Base-by-base conservation (phyloP, 2,888 invertebrate species). In the Camptogramma bilineatum region DNA sequence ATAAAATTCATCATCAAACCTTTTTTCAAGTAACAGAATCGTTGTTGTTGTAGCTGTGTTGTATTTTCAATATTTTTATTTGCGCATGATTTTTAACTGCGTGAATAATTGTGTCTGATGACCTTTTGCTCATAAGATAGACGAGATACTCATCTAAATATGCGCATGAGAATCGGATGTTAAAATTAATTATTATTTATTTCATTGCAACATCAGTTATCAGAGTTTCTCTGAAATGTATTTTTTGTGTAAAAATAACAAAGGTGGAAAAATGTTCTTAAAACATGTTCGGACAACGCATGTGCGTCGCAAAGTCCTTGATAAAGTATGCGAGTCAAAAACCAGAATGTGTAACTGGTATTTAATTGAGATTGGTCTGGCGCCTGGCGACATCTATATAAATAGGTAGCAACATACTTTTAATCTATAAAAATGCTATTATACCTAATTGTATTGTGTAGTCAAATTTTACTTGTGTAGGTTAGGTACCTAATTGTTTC, bases 301-400 rank as follows among this genome's bases (percentile, higher is more conserved):
- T 54, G 21, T 18, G 53, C 48, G 39, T 54, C 39, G n/a, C n/a
- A 51, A 51, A 44, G 59, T 51, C 63, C 68, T 63, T 68, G 66
- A 58, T 57, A 46, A 62, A 62, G 48, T 39, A 64, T 61, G 52
- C 52, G 52, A 58, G 52, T 39, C 57, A 28, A 68, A 46, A 71
- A 70, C 66, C 70, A 54, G 70, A 65, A 60, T 61, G 48, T 44
- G 47, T 51, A 66, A 65, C 63, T 63, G 63, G 66, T 65, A 66
- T 62, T 62, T 53, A 52, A 53, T 58, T 55, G 50, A 59, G 44
- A 60, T 28, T 10, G 21, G 46, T 8, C 31, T 46, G 57, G 57
- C 62, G 62, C 31, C 50, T 9, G 46, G 24, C 31, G 39, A 34
- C 31, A 21, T 39, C 21, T 13, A 19, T 48, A 56, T 7, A 51